These are phyloP conservation scores for Lymantria dispar DNA, from an alignment of 2,888 invertebrate species.

Conservation along the genomic window DNA sequence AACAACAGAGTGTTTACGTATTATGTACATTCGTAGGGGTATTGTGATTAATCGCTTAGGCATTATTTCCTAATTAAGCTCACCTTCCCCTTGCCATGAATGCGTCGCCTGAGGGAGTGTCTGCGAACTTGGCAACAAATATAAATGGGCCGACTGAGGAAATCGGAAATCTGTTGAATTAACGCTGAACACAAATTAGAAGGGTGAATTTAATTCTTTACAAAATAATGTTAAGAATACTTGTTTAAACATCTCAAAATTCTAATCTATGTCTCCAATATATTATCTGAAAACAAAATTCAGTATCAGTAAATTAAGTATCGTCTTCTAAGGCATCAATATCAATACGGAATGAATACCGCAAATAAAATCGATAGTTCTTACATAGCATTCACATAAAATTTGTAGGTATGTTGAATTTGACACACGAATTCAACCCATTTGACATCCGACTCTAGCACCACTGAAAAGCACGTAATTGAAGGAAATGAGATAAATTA, in stretches of 20 bases:
- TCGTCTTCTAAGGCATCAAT: too few relatives aligned
- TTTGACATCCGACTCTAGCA: slow-evolving; percentile 59
- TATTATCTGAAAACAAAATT: slow-evolving; percentile 6
- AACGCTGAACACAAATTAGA: slow-evolving; percentile 60
- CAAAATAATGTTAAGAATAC: slow-evolving; percentile 23
- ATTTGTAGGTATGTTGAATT: slow-evolving; percentile 42
- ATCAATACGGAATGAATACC: slow-evolving; percentile 5
- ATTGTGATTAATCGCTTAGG: slow-evolving; percentile 78
- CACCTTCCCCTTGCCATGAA: slow-evolving; percentile 65
- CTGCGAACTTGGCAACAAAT: slow-evolving; percentile 62
- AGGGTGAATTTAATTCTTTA: slow-evolving; percentile 38
- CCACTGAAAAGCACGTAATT: slow-evolving; percentile 67
- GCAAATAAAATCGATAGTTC: slow-evolving; percentile 20
- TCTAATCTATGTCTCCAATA: slow-evolving; percentile 14
- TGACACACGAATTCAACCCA: slow-evolving; percentile 52
- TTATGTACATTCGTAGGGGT: slow-evolving; percentile 45
- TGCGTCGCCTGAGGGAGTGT: slow-evolving; percentile 59
- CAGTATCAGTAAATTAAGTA: not conserved
- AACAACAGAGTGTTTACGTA: slow-evolving; percentile 48
- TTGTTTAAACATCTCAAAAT: slow-evolving; percentile 25
- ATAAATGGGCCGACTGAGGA: slow-evolving; percentile 54
- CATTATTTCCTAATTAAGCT: slow-evolving; percentile 81
- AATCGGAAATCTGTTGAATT: slow-evolving; percentile 69
- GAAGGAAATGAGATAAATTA: slow-evolving; percentile 76
- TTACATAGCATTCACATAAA: slow-evolving; percentile 34